Evolutionary conservation across 1,140 invertebrate genomes (phyloP), one percentile per base, ranked within the genome.

Genomic region (Drosophila arawakana): DNA sequence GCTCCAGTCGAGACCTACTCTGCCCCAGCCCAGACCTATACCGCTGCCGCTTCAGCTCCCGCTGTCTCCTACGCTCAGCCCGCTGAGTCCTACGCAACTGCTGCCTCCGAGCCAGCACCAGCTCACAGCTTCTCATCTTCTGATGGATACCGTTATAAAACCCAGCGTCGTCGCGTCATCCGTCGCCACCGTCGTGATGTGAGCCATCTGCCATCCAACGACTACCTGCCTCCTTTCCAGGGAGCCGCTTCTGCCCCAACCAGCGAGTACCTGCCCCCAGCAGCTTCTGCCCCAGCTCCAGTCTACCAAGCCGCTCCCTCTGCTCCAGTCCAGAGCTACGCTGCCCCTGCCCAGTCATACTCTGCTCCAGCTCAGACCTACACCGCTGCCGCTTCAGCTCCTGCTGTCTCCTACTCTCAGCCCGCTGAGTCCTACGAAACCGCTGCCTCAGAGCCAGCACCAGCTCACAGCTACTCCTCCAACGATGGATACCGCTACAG

Each of bases 71-170:
- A 76, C 34, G 30, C 70, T 18, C 57, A 72, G 25, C 61, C 77
- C 7, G 73, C 62, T 71, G 78, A 82, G 76, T 46, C 43, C 37
- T 79, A 86, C 71, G 78, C 83, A 21, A 61, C 71, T 46, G 78
- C 84, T 49, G 85, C 81, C 49, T 82, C 84, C 13, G 88, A 73
- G 47, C 80, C 82, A 15, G 82, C 82, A 30, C 69, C 80, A 47
- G 73, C 80, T 11, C 88, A 91, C 70, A 79, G 50, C 60, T 91
- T 76, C 80, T 91, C 88, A 2, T 63, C 82, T n/a, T 49, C 8
- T 34, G 89, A 91, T 63, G 89, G 89, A 15, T 91, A 91, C 78
- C 85, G 86, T 30, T 91, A 91, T 80, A 91, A 91, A 73, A 91
- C 82, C 70, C 77, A 84, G 34, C 76, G 76, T 63, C 81, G 81